Evolutionary conservation across 2,888 invertebrate genomes (phyloP), one percentile per base, ranked within the genome.

Genomic region (Nomada fabriciana): DNA sequence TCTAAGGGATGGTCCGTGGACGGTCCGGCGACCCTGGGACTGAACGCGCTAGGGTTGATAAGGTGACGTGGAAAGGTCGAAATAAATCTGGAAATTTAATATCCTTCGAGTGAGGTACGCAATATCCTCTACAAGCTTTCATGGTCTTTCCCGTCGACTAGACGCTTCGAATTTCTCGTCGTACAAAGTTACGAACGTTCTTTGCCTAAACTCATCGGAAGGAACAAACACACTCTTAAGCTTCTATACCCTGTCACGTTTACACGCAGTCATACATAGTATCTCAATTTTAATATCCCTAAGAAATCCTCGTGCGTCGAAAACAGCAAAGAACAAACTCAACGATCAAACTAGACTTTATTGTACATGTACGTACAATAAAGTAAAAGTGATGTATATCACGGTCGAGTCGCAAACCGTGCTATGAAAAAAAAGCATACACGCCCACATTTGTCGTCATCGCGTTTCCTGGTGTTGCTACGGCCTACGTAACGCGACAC

Each of bases 21-120:
- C 7, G 36, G 36, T 36, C 7, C 36, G 68, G 80, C 87, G 89
- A 88, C 85, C 83, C 76, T 75, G 71, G 75, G 64, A 69, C 72
- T 80, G 78, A 85, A 84, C 74, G 69, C 76, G 79, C 74, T 42
- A 70, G 81, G 75, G 82, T 81, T 83, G 85, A 83, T 82, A 76
- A 83, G 77, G 42, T 53, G 79, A 47, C 75, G 80, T 64, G 83
- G 63, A 82, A 80, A 78, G 87, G 82, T 85, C 84, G 89, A 91
- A 91, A 92, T 92, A 92, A 93, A 93, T 93, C 91, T 91, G 88
- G 89, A 91, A 91, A 93, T 92, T 92, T 92, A 92, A 93, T 93
- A 92, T 93, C 92, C 91, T 91, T 91, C 90, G 86, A 90, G 89
- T 7, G 89, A 91, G 89, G 88, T 91, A 90, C 90, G 92, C 91